Evolutionary conservation across 2,888 invertebrate species (phyloP), one percentile per base, ranked within the genome.

Genomic region (Oxyscelio sp.): DNA sequence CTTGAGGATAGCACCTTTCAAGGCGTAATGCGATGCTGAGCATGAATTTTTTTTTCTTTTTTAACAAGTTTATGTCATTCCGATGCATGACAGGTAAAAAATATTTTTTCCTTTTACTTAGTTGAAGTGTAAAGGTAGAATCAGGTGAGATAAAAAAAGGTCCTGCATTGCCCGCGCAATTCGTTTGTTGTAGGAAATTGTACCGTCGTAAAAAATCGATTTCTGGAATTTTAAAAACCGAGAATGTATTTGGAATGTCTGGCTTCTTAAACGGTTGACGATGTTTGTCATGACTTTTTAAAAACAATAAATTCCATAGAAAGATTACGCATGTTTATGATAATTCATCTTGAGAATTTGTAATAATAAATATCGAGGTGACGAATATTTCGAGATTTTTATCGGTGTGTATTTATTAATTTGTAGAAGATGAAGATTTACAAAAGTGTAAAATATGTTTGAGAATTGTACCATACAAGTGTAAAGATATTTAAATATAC

Each of bases 21-120:
- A 77, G 52, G 52, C 70, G 75, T 54, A 78, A 80, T 71, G 70
- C 48, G 38, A 63, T 50, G 45, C 59, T 31, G 27, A 65, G 82
- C 82, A 61, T 77, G 75, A 83, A 61, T 74, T 83, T 68, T 70
- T 85, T 74, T 61, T 70, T 85, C 70, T 61, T 63, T 63, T 45
- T 11, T 3, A 63, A 66, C 83, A 79, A 79, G 78, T 83, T 78
- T 73, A 68, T 61, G 65, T 61, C 63, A 73, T 66, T 40, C 45
- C 22, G 40, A 43, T n/a, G 58, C 45, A 38, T n/a, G 74, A 81
- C 77, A 83, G 83, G 83, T 83, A 78, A 83, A 56, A 83, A 77
- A 56, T 4, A 21, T 21, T 61, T 56, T 38, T 40, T 50, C 38
- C 66, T 48, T 68, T 50, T 27, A 19, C 52, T 65, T 21, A 31